A percentile compares a stretch with the other conserved stretches of the same genome.
phyloP scores from a whole-genome alignment of 2,888 invertebrate species.

The Dolichopus griseipennis region DNA sequence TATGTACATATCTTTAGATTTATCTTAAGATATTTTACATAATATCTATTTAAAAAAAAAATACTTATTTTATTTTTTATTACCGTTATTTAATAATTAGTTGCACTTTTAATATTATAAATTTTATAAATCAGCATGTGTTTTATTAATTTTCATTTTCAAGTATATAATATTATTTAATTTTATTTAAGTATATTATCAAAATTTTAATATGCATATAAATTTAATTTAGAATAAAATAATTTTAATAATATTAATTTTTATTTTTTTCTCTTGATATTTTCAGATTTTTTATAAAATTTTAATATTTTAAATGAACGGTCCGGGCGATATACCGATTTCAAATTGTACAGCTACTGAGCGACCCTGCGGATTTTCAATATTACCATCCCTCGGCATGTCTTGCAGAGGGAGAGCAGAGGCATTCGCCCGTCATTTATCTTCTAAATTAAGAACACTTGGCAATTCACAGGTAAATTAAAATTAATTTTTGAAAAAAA shows the following conservation, averaged over 20 bases:
- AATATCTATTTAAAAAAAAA: no score
- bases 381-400: slow-evolving; percentile 54
- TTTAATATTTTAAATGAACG: slow-evolving; percentile 40
- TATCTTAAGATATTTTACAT: no score
- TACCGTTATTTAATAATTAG: no score
- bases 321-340: slow-evolving; percentile 39
- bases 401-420: slow-evolving; percentile 73
- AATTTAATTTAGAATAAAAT: no score
- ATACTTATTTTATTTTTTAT: no score
- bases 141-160: no score
- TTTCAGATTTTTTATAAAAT: slow-evolving; percentile 3
- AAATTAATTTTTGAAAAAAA: background rate
- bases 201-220: no score
- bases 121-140: no score
- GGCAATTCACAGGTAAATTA: slow-evolving; percentile 46
- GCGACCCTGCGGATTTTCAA: slow-evolving; percentile 58
- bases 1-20: no score
- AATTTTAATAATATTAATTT: background rate
- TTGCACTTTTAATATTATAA: no score
- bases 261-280: background rate
- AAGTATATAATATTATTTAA: no score
- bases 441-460: slow-evolving; percentile 63
- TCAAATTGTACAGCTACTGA: slow-evolving; percentile 40
- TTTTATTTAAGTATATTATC: no score
- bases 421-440: slow-evolving; percentile 69